Percentiles rank a stretch among this genome's conserved stretches.
These are phyloP conservation scores for Lysandra coridon DNA, from an alignment of 2,888 invertebrate species.

Conservation along the genomic window DNA sequence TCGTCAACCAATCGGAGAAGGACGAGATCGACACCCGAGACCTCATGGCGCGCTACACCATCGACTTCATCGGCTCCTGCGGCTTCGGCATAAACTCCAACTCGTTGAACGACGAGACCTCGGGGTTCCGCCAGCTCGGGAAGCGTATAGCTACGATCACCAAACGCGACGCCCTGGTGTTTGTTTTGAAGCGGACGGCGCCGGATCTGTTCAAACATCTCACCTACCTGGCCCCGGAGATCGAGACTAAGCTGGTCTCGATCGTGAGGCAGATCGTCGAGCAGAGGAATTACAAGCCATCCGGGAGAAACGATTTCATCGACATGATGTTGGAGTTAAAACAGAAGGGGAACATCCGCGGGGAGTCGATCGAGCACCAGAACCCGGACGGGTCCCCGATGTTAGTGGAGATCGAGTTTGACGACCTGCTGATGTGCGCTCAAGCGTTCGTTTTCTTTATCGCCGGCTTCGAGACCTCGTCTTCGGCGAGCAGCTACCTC, in stretches of 20 bases:
- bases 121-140: conserved; percentile 46
- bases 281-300: conserved; percentile 47
- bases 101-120: conserved; percentile 48
- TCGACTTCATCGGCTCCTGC: conserved; percentile 51
- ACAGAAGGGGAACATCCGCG: conserved; percentile 48
- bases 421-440: conserved; percentile 49
- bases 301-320: conserved; percentile 52
- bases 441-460: conserved; percentile 53
- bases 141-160: conserved; percentile 40
- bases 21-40: conserved; percentile 48
- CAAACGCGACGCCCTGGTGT: conserved; percentile 42
- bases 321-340: conserved; percentile 52
- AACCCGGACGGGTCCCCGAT: conserved; percentile 46
- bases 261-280: conserved; percentile 46
- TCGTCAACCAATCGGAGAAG: conserved; percentile 43
- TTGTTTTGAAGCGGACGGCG: conserved; percentile 43
- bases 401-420: conserved; percentile 47
- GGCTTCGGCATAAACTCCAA: conserved; percentile 52
- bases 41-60: conserved; percentile 51
- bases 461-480: conserved; percentile 63
- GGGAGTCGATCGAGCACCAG: conserved; percentile 44
- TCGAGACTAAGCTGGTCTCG: conserved; percentile 44
- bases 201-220: conserved; percentile 45
- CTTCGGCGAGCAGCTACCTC: conserved; percentile 54
- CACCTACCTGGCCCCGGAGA: conserved; percentile 39